Evolutionary conservation across 2,888 invertebrate genomes (phyloP).

Genomic region (Resseliella maxima): DNA sequence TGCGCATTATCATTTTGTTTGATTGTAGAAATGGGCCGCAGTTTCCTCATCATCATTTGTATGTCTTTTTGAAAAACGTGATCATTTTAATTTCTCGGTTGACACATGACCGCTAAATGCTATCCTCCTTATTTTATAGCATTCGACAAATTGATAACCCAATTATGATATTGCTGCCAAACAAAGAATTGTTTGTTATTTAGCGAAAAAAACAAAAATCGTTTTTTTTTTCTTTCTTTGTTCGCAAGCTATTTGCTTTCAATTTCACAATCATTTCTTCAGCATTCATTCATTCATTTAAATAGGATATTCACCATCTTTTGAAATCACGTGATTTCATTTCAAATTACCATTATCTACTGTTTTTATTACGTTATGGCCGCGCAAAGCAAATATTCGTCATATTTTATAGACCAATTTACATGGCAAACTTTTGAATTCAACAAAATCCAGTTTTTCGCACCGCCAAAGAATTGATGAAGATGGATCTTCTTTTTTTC

Average conservation of each 20-base stretch:
- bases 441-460: neutral
- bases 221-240: neutral
- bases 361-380: neutral
- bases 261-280: neutral
- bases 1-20: neutral
- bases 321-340: neutral
- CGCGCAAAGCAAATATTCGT: neutral
- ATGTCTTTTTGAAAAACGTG: neutral
- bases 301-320: neutral
- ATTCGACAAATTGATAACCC: constrained; percentile 2
- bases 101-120: neutral
- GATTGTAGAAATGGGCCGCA: neutral
- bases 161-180: neutral
- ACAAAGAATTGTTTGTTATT: neutral
- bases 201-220: neutral
- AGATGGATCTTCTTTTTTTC: too few relatives aligned
- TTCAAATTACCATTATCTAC: neutral
- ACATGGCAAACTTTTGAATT: neutral
- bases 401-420: neutral
- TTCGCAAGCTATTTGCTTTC: neutral
- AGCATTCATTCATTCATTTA: neutral
- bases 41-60: too few relatives aligned
- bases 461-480: too few relatives aligned
- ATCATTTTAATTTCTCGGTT: neutral
- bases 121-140: neutral